A percentile compares a stretch with the other conserved stretches of the same genome.
Evolutionary conservation across 2,888 invertebrate species (phyloP).

Genomic region (Hyposoter dolosus): DNA sequence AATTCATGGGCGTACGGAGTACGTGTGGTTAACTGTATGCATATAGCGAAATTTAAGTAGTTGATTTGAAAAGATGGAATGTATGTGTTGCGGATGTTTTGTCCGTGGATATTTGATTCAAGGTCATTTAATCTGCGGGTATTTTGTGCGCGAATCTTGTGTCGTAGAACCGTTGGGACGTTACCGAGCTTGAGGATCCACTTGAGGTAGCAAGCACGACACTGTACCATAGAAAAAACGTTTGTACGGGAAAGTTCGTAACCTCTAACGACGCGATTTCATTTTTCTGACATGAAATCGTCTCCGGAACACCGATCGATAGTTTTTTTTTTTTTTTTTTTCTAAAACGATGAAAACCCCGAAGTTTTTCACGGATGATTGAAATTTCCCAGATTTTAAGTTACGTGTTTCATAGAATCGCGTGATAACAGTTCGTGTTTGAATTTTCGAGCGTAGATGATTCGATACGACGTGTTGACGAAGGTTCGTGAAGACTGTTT

Average conservation of each 20-base stretch:
- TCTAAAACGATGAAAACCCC: too few relatives aligned
- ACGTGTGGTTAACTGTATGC: neutral
- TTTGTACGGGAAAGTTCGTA: neutral
- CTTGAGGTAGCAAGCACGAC: conserved; percentile 55
- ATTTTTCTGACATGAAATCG: neutral
- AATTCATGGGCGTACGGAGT: neutral
- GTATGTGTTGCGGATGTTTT: neutral
- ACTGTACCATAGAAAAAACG: conserved; percentile 5
- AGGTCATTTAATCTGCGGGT: neutral
- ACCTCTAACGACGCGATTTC: neutral
- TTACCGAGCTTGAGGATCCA: conserved; percentile 33
- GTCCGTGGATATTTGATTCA: neutral
- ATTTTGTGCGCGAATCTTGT: neutral
- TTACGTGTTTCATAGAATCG: neutral
- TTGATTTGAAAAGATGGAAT: neutral
- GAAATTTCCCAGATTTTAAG: neutral
- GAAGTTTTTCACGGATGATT: too few relatives aligned
- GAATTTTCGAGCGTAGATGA: neutral
- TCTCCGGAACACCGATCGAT: neutral
- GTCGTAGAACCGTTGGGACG: conserved; percentile 4
- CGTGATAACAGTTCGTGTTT: neutral
- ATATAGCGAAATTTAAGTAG: neutral
- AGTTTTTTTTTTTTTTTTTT: neutral
- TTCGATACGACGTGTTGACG: neutral
- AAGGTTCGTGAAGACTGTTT: neutral